phyloP scores from a whole-genome alignment of 2,888 invertebrate genomes.

The Drosophila flavopinicola region DNA sequence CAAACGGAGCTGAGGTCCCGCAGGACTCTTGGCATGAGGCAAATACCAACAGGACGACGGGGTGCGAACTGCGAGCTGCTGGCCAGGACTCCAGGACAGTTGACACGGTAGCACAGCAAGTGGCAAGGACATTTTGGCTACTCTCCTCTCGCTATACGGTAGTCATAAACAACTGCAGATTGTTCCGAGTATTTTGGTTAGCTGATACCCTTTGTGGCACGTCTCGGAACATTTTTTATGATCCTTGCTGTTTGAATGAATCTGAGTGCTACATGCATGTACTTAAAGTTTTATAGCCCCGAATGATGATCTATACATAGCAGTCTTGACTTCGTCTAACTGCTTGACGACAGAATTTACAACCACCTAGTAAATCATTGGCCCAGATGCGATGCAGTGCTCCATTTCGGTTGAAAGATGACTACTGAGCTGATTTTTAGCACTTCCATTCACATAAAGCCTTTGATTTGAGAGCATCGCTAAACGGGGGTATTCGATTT shows the following conservation, averaged over 20 bases:
- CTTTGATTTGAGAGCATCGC: constrained; percentile 5
- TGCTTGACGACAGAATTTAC: constrained; percentile 68
- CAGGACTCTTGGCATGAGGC: constrained; percentile 57
- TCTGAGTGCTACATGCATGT: constrained; percentile 34
- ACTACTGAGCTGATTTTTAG: constrained; percentile 23
- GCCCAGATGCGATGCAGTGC: constrained; percentile 31
- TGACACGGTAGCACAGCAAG: constrained; percentile 63
- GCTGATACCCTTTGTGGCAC: constrained; percentile 24
- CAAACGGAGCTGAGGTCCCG: constrained; percentile 61
- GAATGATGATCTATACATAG: constrained; percentile 60
- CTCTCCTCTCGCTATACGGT: constrained; percentile 46
- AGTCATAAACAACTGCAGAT: constrained; percentile 56
- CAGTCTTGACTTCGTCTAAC: constrained; percentile 19
- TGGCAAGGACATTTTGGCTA: constrained; percentile 50
- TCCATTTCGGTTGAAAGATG: constrained; percentile 32
- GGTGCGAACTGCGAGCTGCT: constrained; percentile 27
- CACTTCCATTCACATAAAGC: constrained; percentile 51
- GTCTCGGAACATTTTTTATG: constrained; percentile 52
- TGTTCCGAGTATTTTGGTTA: constrained; percentile 31
- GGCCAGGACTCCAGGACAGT: constrained; percentile 1
- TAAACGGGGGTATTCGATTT: constrained; percentile 14
- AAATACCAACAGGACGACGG: constrained; percentile 48
- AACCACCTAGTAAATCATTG: constrained; percentile 61
- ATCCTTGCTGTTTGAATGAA: constrained; percentile 64
- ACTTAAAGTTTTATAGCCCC: constrained; percentile 59